A percentile compares a stretch with the other conserved stretches of the same genome.
Evolutionary conservation across 2,888 invertebrate genomes (phyloP).

Genomic region (Gortyna flavago): DNA sequence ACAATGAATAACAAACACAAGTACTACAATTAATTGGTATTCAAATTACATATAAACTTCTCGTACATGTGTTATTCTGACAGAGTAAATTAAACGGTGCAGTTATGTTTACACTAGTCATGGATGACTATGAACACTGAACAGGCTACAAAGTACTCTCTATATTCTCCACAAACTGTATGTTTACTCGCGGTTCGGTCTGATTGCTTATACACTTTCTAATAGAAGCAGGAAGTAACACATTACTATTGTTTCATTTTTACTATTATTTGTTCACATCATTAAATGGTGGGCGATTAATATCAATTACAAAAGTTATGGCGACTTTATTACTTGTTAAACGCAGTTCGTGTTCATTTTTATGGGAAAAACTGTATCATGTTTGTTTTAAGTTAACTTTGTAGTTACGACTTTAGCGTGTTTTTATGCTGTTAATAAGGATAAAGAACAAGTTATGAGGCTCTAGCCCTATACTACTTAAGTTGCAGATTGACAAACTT

Average conservation of each 20-base stretch:
- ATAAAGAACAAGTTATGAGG: not conserved
- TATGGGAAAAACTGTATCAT: constrained; percentile 29
- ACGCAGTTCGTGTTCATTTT: constrained; percentile 31
- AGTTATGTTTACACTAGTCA: constrained; percentile 61
- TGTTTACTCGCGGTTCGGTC: constrained; percentile 54
- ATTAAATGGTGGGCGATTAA: constrained; percentile 51
- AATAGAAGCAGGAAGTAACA: constrained; percentile 64
- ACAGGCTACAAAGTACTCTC: constrained; percentile 36
- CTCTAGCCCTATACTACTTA: not conserved
- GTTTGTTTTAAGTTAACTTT: constrained; percentile 32
- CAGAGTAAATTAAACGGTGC: constrained; percentile 62
- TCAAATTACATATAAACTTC: constrained; percentile 58
- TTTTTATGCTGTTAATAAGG: constrained; percentile 11
- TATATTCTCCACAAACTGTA: constrained; percentile 5
- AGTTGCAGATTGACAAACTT: not conserved
- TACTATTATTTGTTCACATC: constrained; percentile 35
- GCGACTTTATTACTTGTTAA: constrained; percentile 40
- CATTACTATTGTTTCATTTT: constrained; percentile 59
- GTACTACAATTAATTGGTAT: constrained; percentile 49
- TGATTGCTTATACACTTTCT: constrained; percentile 63
- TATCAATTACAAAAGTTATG: constrained; percentile 51
- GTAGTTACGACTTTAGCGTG: constrained; percentile 18
- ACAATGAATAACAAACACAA: constrained; percentile 39
- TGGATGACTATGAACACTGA: constrained; percentile 57
- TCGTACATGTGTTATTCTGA: constrained; percentile 56